Percentiles rank a stretch among this genome's conserved stretches.
Evolutionary conservation across 2,797 vertebrate species (phyloP).

Genomic region (Lagorchestes hirsutus): DNA sequence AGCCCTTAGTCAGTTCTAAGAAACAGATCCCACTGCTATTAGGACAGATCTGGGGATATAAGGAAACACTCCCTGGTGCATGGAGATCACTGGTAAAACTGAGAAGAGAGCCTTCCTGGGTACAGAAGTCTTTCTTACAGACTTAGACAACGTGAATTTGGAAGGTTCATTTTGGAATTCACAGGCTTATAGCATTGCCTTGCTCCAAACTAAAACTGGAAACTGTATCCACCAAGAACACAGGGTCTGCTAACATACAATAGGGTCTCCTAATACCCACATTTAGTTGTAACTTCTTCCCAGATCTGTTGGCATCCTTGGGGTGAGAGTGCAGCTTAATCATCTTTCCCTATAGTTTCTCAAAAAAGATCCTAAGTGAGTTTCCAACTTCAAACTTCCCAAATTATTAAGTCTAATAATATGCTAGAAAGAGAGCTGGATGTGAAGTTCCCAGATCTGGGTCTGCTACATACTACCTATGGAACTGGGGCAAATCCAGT

Average conservation of each 20-base stretch:
- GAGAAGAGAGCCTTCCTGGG: neutral
- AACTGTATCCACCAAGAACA: neutral
- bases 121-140: conserved; percentile 25
- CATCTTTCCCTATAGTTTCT: conserved; percentile 12
- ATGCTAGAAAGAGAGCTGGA: neutral
- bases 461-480: neutral
- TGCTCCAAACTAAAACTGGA: neutral
- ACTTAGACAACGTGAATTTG: conserved; percentile 58
- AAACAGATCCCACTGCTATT: conserved; percentile 73
- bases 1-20: conserved; percentile 75
- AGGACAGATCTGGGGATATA: conserved; percentile 85
- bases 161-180: conserved; percentile 18
- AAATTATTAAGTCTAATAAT: conserved; percentile 1
- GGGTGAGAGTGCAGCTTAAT: neutral
- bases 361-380: neutral
- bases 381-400: conserved; percentile 21
- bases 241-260: no score
- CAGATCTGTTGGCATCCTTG: neutral
- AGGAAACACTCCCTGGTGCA: conserved; percentile 79
- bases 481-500: neutral
- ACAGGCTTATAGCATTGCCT: neutral
- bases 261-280: neutral
- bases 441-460: conserved; percentile 15
- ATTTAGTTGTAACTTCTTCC: neutral
- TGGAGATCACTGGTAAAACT: conserved; percentile 66